A percentile compares a stretch with the other conserved stretches of the same genome.
phyloP scores from a whole-genome alignment of 2,113 vertebrate species.

The Sus scrofa region DNA sequence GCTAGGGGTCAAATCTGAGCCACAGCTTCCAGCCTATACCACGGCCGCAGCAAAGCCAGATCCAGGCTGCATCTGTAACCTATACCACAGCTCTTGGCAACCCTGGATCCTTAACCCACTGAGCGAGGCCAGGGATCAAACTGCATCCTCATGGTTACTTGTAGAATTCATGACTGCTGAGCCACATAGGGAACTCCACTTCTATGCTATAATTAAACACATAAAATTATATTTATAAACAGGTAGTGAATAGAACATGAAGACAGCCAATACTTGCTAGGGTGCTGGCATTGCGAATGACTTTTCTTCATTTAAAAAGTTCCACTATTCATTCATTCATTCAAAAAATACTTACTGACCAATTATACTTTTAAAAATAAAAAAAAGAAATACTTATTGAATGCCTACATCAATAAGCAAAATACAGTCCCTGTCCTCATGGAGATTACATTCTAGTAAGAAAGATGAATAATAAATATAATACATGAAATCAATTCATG shows the following conservation, averaged over 20 bases:
- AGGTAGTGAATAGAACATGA: background rate
- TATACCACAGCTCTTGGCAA: no score
- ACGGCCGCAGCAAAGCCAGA: no score
- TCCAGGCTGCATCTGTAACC: no score
- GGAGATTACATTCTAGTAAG: background rate
- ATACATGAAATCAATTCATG: background rate
- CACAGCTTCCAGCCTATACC: no score
- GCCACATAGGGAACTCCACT: no score
- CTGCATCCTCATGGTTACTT: no score
- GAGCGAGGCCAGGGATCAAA: no score
- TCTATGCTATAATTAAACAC: background rate
- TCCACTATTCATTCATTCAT: background rate
- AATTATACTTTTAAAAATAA: no score
- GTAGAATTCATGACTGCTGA: no score
- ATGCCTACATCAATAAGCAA: background rate
- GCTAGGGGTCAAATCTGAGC: no score
- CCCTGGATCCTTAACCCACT: no score
- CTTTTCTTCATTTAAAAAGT: slow-evolving; percentile 33
- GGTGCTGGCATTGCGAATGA: background rate
- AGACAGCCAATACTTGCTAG: background rate
- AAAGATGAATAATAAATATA: background rate
- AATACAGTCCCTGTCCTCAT: background rate
- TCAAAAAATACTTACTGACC: background rate
- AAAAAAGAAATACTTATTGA: background rate
- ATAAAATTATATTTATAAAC: slow-evolving; percentile 43